These are phyloP conservation scores for Itoplectis maculator DNA, from an alignment of 2,888 invertebrate species.

Conservation along the genomic window DNA sequence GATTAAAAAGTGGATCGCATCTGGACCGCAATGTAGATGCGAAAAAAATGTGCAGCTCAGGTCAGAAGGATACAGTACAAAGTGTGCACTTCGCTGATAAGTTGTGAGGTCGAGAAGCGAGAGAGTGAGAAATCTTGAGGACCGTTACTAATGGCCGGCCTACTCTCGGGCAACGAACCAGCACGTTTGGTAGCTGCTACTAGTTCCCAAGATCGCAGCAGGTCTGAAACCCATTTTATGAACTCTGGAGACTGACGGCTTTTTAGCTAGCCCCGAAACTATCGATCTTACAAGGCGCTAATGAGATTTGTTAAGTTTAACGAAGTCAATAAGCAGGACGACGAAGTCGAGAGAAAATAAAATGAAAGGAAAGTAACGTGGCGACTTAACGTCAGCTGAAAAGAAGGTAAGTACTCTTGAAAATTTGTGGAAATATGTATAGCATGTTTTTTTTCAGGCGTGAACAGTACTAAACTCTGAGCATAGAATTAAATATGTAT, in stretches of 20 bases:
- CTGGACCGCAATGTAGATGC: not conserved
- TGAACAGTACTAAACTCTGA: too few species aligned
- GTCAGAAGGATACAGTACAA: not conserved
- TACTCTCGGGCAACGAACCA: not conserved
- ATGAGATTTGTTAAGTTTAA: conserved; percentile 68
- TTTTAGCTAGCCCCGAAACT: conserved; percentile 17
- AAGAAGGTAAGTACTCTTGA: not conserved
- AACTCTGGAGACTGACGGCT: conserved; percentile 4
- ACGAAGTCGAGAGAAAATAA: not conserved
- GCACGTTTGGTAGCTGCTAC: conserved; percentile 1
- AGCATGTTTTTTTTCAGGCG: too few species aligned
- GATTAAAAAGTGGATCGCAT: not conserved
- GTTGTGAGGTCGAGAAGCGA: conserved; percentile 10
- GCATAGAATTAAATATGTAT: too few species aligned
- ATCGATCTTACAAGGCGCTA: conserved; percentile 55
- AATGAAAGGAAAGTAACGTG: conserved; percentile 10
- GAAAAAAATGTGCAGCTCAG: not conserved
- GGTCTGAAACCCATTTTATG: conserved; percentile 4
- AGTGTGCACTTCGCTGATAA: conserved; percentile 8
- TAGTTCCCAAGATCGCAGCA: conserved; percentile 17
- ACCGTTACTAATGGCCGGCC: conserved; percentile 25
- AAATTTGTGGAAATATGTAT: not conserved
- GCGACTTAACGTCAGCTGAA: not conserved
- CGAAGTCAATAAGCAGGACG: conserved; percentile 57
- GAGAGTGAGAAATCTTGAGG: not conserved